Evolutionary conservation across 2,888 invertebrate genomes (phyloP).

Genomic region (Girardia tigrina): DNA sequence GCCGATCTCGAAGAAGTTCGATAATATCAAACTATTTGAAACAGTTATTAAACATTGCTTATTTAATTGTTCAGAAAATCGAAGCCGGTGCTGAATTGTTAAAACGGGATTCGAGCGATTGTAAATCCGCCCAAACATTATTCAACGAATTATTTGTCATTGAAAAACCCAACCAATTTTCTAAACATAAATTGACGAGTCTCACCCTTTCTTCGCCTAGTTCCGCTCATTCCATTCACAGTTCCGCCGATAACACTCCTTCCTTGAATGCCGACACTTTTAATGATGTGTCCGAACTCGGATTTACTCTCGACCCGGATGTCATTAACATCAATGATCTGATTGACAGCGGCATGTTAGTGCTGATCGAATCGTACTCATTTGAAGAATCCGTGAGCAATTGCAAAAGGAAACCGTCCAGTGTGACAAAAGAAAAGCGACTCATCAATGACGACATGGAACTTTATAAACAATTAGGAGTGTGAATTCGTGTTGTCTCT

Average conservation of each 20-base stretch:
- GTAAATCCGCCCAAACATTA: background rate
- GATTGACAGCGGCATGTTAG: background rate
- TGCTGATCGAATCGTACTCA: background rate
- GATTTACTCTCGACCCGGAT: background rate
- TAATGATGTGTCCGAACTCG: background rate
- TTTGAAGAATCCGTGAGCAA: background rate
- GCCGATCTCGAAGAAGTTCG: background rate
- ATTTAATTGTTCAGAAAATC: background rate
- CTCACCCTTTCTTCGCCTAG: background rate
- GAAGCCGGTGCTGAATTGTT: background rate
- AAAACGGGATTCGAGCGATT: background rate
- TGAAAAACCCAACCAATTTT: background rate
- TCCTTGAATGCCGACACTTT: background rate
- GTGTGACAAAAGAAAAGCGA: background rate
- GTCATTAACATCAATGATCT: background rate
- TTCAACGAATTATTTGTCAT: slow-evolving; percentile 17
- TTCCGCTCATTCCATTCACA: background rate
- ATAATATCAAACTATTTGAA: background rate
- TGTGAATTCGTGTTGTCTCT: no score
- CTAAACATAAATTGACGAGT: background rate
- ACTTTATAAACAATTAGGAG: slow-evolving; percentile 4
- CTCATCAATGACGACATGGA: background rate
- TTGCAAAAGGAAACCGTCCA: background rate
- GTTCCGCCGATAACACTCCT: background rate
- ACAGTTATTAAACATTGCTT: background rate